phyloP scores from a whole-genome alignment of 2,888 invertebrate species.

The Lepas anatifera region DNA sequence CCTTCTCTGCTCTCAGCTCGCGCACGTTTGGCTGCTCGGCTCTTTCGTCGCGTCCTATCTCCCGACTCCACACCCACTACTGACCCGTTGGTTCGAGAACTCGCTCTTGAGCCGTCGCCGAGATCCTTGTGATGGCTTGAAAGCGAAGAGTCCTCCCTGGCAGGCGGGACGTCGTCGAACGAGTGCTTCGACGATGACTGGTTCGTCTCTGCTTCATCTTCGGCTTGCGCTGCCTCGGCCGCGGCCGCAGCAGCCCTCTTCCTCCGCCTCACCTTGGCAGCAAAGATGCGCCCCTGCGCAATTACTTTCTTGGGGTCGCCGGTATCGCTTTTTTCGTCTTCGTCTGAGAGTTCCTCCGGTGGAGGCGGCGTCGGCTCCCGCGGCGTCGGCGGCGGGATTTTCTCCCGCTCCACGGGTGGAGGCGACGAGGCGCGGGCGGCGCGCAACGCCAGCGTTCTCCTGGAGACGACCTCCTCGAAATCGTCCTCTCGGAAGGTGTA shows the following conservation, averaged over 20 bases:
- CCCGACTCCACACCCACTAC: too few species aligned
- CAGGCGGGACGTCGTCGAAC: too few species aligned
- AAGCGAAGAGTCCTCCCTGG: too few species aligned
- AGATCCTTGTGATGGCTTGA: too few species aligned
- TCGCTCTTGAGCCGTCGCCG: too few species aligned
- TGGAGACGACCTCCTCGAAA: background rate
- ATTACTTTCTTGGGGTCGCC: constrained; percentile 6
- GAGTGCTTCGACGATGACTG: too few species aligned
- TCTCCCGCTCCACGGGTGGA: background rate
- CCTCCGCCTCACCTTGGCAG: background rate
- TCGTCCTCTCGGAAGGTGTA: background rate
- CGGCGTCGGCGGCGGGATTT: background rate
- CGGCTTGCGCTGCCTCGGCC: background rate
- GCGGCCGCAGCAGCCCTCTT: background rate
- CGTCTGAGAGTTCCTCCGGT: background rate
- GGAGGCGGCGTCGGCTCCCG: background rate
- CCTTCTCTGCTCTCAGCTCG: constrained; percentile 24
- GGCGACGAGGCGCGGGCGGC: background rate
- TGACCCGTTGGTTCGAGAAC: too few species aligned
- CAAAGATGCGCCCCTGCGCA: constrained; percentile 8
- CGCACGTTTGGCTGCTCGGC: constrained; percentile 20
- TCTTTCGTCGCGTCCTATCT: constrained; percentile 24
- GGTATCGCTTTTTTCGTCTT: constrained; percentile 4
- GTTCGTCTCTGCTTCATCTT: too few species aligned
- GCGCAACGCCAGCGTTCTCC: background rate